phyloP scores from a whole-genome alignment of 2,113 vertebrate species.

The Melozone crissalis region DNA sequence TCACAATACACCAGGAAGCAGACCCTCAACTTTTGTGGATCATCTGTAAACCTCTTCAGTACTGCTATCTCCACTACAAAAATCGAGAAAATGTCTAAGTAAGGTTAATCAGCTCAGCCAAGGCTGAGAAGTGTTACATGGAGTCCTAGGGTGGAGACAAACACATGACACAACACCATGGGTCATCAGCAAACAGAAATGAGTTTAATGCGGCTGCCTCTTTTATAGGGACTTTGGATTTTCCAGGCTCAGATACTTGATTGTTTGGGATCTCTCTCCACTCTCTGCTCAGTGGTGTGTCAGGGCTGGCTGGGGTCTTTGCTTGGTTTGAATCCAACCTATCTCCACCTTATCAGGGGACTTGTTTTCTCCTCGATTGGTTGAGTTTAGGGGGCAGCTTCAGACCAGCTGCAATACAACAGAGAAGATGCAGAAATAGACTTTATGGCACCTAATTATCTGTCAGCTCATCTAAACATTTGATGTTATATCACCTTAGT shows the following conservation, averaged over 20 bases:
- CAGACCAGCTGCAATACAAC: not conserved
- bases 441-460: not conserved
- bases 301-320: not conserved
- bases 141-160: not conserved
- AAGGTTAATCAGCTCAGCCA: not conserved
- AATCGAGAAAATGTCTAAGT: not conserved
- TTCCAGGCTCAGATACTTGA: not conserved
- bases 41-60: not conserved
- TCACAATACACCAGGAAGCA: not conserved
- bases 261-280: not conserved
- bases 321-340: not conserved
- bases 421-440: not conserved
- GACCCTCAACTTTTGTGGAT: not conserved
- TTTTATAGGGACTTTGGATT: not conserved
- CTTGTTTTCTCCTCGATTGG: not conserved
- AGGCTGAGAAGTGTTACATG: not conserved
- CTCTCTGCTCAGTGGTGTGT: too few species aligned
- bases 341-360: fast-evolving
- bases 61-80: not conserved
- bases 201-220: not conserved
- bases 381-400: not conserved
- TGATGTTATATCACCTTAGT: not conserved
- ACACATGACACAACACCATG: not conserved
- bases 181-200: not conserved
- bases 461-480: not conserved